Evolutionary conservation across 2,888 invertebrate genomes (phyloP).

Genomic region (Pollenia angustigena): DNA sequence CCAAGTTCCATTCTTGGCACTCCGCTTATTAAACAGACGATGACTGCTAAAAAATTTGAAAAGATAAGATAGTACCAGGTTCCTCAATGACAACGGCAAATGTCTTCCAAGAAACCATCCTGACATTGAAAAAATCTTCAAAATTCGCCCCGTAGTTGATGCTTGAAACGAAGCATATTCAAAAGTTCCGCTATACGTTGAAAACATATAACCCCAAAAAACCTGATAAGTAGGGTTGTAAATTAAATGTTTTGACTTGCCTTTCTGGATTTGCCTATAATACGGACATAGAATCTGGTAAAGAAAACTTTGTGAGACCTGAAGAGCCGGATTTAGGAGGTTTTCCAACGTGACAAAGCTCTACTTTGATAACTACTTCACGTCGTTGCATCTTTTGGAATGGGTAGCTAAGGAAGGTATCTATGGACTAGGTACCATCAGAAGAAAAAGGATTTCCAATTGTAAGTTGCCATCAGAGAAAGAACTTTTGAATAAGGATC

Average conservation of each 20-base stretch:
- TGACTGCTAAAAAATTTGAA: no score
- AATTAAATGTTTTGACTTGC: no score
- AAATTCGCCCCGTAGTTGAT: no score
- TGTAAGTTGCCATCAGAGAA: slow-evolving; percentile 71
- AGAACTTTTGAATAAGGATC: neutral
- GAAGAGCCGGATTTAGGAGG: no score
- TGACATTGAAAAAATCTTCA: no score
- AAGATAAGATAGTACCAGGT: no score
- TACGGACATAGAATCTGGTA: no score
- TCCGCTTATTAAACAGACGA: no score
- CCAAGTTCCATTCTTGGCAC: slow-evolving; percentile 48
- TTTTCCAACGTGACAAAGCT: slow-evolving; percentile 3
- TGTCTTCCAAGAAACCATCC: no score
- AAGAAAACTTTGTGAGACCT: no score
- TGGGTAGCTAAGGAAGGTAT: slow-evolving; percentile 78
- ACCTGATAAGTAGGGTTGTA: neutral
- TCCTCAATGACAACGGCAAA: no score
- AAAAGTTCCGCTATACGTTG: neutral
- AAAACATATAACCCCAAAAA: neutral
- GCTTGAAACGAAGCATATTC: neutral
- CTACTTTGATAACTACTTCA: slow-evolving; percentile 74
- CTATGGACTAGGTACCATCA: slow-evolving; percentile 75
- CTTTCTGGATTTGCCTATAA: no score
- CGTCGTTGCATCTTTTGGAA: slow-evolving; percentile 72
- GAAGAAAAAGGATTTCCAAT: slow-evolving; percentile 78